Conservation (phyloP, 1,140 invertebrate genomes). For the Dreissena polymorpha region DNA sequence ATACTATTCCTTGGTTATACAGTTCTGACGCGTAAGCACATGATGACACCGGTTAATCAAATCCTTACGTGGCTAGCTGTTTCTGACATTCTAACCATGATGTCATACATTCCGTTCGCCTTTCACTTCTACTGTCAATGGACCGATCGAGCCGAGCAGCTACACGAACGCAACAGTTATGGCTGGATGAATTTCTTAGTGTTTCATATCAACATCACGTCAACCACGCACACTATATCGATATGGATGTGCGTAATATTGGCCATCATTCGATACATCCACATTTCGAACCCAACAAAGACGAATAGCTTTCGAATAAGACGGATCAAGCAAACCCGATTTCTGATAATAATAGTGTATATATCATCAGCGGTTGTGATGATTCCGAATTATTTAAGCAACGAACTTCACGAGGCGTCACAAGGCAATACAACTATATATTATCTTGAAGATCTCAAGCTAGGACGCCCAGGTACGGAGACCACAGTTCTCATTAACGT, state of each 20-base stretch:
- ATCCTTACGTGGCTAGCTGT: slow-evolving; percentile 91
- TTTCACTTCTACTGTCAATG: slow-evolving; percentile 82
- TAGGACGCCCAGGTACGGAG: slow-evolving; percentile 73
- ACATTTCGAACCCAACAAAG: slow-evolving; percentile 85
- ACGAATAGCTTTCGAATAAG: slow-evolving; percentile 90
- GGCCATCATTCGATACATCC: slow-evolving; percentile 95
- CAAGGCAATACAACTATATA: slow-evolving; percentile 53
- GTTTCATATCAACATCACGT: slow-evolving; percentile 83
- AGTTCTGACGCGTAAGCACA: slow-evolving; percentile 90
- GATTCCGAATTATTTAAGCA: slow-evolving; percentile 85
- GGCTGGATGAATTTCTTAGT: slow-evolving; percentile 73
- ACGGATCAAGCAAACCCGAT: slow-evolving; percentile 82
- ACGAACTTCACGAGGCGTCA: slow-evolving; percentile 47
- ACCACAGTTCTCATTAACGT: slow-evolving; percentile 64
- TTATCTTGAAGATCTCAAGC: slow-evolving; percentile 69
- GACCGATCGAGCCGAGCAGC: slow-evolving; percentile 78
- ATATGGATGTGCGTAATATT: slow-evolving; percentile 95
- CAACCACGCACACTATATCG: slow-evolving; percentile 94
- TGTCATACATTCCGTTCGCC: slow-evolving; percentile 92
- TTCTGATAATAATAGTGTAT: slow-evolving; percentile 87
- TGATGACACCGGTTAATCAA: slow-evolving; percentile 91
- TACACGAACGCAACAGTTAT: slow-evolving; percentile 50
- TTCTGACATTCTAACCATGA: slow-evolving; percentile 92
- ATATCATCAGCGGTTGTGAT: slow-evolving; percentile 87
- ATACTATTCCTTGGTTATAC: slow-evolving; percentile 1